Evolutionary conservation across 2,113 vertebrate genomes (phyloP), one percentile per base, ranked within the genome.

Genomic region (Syngnathus typhle): DNA sequence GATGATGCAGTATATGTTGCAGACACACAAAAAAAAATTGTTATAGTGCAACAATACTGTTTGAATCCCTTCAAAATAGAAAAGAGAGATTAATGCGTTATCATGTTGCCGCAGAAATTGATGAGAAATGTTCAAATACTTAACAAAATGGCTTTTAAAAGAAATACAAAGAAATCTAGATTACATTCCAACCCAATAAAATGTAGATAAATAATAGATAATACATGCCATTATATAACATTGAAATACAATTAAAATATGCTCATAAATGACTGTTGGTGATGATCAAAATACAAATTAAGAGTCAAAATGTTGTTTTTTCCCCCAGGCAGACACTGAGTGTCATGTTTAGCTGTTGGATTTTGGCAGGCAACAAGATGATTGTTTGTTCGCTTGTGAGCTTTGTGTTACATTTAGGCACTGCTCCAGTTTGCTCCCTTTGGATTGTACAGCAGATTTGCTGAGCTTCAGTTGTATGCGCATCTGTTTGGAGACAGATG

Each of bases 1-100:
- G 83, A 88, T 86, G 86, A 88, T 65, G 70, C 74, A 77, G 88
- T 81, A 83, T 82, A 55, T 36, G 59, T 23, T 41, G 39, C 18
- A 62, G 18, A 49, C 44, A 62, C 23, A 23, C 23, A 69, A 78
- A 76, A 43, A 78, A 76, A 43, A 52, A 54, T 67, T 9, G 41
- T 21, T 51, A 7, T 7, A 38, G 46, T 49, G 49, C 21, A 18
- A 72, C 64, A 72, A 36, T 0, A 7, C 38, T 41, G 59, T 19
- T 58, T 37, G 56, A 62, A n/a, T 55, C 1, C 23, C 64, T 67
- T 64, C 67, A 41, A n/a, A 49, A 21, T 39, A 49, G 61, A 74
- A 77, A 44, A 47, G 44, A 47, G 39, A 61, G 37, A 15, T 55
- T 69, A 64, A 18, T 5, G 7, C 67, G 39, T 68, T 67, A 56